Evolutionary conservation across 2,888 invertebrate species (phyloP).

Genomic region (Synergus japonicus): DNA sequence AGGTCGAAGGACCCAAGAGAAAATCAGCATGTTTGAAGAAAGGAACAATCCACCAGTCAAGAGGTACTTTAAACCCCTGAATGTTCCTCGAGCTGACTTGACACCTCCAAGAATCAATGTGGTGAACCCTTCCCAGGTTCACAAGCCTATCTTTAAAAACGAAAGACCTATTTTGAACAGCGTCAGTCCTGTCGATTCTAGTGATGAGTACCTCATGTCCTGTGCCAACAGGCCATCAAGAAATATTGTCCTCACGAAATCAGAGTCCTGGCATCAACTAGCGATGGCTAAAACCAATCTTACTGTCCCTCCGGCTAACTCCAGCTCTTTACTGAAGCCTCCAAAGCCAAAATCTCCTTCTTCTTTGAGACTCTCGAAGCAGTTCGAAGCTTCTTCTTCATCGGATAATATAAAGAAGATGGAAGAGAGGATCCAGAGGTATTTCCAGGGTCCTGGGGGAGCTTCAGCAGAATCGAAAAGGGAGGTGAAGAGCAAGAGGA

Average conservation of each 20-base stretch:
- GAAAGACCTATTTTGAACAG: constrained; percentile 58
- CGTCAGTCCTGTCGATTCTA: constrained; percentile 66
- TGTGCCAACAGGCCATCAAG: constrained; percentile 70
- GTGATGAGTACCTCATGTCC: constrained; percentile 73
- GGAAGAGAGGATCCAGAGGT: constrained; percentile 73
- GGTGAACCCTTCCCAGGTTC: constrained; percentile 57
- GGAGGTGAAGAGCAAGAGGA: constrained; percentile 60
- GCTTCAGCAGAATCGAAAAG: constrained; percentile 40
- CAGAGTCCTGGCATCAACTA: constrained; percentile 90
- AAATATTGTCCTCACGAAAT: constrained; percentile 80
- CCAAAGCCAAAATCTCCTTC: constrained; percentile 87
- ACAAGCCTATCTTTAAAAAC: constrained; percentile 51
- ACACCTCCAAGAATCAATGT: constrained; percentile 60
- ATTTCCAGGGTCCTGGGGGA: constrained; percentile 68
- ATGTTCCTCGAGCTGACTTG: constrained; percentile 53
- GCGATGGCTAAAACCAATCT: constrained; percentile 73
- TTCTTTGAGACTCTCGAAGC: constrained; percentile 85
- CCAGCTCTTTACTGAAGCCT: constrained; percentile 69
- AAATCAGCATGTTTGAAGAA: constrained; percentile 67
- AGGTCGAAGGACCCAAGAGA: constrained; percentile 65
- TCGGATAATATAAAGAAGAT: constrained; percentile 71
- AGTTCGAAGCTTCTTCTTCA: constrained; percentile 84
- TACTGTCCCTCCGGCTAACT: constrained; percentile 71
- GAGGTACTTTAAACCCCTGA: constrained; percentile 62
- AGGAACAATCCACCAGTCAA: constrained; percentile 54